A percentile compares a stretch with the other conserved stretches of the same genome.
Evolutionary conservation across 2,888 invertebrate species (phyloP).

Genomic region (Polydrusus pterygomalis): DNA sequence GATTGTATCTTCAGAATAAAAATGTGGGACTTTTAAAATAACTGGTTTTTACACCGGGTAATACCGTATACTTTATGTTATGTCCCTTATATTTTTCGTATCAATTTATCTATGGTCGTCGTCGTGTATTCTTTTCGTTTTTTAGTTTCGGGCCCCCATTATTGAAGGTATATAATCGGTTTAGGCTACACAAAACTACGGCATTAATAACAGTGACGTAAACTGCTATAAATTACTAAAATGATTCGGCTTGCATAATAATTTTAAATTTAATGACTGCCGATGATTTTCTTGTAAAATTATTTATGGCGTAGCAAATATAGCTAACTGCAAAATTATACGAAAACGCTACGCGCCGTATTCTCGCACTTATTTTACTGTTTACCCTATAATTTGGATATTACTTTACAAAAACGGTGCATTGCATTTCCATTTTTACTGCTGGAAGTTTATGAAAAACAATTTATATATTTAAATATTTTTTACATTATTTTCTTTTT

Average conservation of each 20-base stretch:
- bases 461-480: conserved; percentile 16
- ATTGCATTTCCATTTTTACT: conserved; percentile 36
- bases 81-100: conserved; percentile 48
- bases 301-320: conserved; percentile 49
- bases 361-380: conserved; percentile 33
- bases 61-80: conserved; percentile 58
- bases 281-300: conserved; percentile 49
- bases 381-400: conserved; percentile 37
- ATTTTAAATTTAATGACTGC: conserved; percentile 48
- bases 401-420: conserved; percentile 31
- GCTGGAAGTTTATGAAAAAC: conserved; percentile 12
- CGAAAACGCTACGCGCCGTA: conserved; percentile 35
- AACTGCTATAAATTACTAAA: conserved; percentile 51
- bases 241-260: conserved; percentile 51
- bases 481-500: not conserved
- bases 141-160: conserved; percentile 43
- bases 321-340: conserved; percentile 50
- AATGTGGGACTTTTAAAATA: conserved; percentile 60
- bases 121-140: conserved; percentile 39
- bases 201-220: conserved; percentile 50
- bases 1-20: conserved; percentile 54
- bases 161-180: conserved; percentile 47
- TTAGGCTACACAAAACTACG: conserved; percentile 39
- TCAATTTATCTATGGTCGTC: conserved; percentile 53
- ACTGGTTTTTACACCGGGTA: conserved; percentile 65